Conservation (phyloP, 2,888 invertebrate genomes). For the Tenthredo mesomela region DNA sequence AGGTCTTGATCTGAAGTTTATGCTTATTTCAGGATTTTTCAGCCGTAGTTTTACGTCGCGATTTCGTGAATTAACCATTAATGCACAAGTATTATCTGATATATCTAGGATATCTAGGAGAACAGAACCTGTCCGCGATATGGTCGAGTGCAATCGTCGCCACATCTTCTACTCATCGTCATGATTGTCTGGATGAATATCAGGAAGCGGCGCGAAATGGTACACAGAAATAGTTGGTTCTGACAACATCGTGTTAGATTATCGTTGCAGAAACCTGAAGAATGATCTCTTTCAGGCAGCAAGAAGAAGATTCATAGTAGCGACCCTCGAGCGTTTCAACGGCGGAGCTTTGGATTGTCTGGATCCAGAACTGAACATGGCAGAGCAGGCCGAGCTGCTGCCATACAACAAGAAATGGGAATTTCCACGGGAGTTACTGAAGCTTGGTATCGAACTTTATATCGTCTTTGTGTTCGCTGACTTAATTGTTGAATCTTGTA, state of each 20-base stretch:
- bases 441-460: conserved; percentile 76
- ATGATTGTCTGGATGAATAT: conserved; percentile 54
- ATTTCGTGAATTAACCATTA: too few species aligned
- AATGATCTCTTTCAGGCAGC: conserved; percentile 20
- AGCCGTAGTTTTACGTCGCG: too few species aligned
- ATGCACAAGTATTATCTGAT: too few species aligned
- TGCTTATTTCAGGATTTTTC: too few species aligned
- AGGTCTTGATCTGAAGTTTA: too few species aligned
- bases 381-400: conserved; percentile 81
- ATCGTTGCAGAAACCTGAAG: background rate
- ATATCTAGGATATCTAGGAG: too few species aligned
- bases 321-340: background rate
- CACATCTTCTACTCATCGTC: conserved; percentile 54
- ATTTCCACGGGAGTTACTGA: conserved; percentile 79
- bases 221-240: conserved; percentile 13
- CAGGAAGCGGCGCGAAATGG: conserved; percentile 57
- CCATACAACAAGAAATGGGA: conserved; percentile 80
- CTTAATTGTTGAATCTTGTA: too few species aligned
- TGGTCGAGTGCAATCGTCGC: conserved; percentile 55
- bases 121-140: conserved; percentile 35
- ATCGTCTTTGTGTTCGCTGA: background rate
- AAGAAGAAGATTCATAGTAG: background rate
- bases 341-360: conserved; percentile 74
- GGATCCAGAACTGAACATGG: conserved; percentile 80
- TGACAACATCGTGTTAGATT: background rate